Evolutionary conservation across 2,888 invertebrate genomes (phyloP).

Genomic region (Trachelus tabidus): DNA sequence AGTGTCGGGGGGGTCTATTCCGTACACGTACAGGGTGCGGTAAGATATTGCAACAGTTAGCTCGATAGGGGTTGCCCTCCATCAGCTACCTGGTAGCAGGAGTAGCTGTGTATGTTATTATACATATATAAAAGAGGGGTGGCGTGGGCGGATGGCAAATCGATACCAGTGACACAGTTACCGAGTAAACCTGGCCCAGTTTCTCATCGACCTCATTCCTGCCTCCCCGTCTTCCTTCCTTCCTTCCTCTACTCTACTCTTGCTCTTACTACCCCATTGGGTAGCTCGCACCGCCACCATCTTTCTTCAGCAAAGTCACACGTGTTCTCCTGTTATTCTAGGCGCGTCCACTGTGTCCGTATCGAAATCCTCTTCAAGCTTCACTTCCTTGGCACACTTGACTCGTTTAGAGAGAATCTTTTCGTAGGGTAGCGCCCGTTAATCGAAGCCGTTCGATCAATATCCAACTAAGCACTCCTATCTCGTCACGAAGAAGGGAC

Average conservation of each 20-base stretch:
- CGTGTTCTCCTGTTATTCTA: not conserved
- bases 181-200: conserved; percentile 66
- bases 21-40: not conserved
- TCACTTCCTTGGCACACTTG: not conserved
- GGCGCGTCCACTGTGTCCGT: not conserved
- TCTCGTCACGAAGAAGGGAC: not conserved
- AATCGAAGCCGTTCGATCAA: not conserved
- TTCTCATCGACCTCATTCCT: conserved; percentile 55
- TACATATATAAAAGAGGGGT: conserved; percentile 23
- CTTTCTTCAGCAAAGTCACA: not conserved
- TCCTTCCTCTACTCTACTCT: conserved; percentile 11
- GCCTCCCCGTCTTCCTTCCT: conserved; percentile 28
- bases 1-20: not conserved
- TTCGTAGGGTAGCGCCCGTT: not conserved
- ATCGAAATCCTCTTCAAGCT: not conserved
- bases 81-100: not conserved
- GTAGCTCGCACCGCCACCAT: not conserved
- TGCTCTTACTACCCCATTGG: not conserved
- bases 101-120: not conserved
- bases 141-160: conserved; percentile 47
- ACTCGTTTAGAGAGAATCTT: not conserved
- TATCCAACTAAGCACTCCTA: not conserved
- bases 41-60: not conserved
- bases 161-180: conserved; percentile 63
- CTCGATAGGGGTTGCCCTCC: not conserved